Evolutionary conservation across 2,113 vertebrate species (phyloP), one percentile per base, ranked within the genome.

Genomic region (Dissostichus mawsoni): DNA sequence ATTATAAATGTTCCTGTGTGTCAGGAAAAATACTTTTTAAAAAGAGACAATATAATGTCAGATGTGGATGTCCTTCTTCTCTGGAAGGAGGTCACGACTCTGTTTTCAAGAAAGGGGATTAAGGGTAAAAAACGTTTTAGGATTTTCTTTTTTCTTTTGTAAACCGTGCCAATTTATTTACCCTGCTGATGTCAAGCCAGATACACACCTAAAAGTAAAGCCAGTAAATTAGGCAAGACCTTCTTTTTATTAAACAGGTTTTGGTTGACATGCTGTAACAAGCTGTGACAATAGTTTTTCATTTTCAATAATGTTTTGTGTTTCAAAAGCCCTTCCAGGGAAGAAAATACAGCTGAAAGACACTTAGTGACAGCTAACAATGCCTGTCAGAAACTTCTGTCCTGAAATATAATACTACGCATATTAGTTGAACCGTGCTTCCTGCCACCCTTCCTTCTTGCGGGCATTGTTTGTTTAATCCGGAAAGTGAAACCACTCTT

Each of bases 371-470:
- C 20, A 58, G 23, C 2, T 45, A 47, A 14, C 1, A 45, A 29
- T 29, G 29, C 29, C 29, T 29, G 10, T 55, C 16, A 48, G 18
- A 36, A 41, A 13, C 17, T 53, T 77, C 50, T 36, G 14, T 10
- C 53, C 25, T 56, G 44, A 58, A 73, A 51, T 56, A 64, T 74
- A 76, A 57, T 50, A 68, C 51, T 8, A 64, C 23, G 3, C 36
- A 45, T 4, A 14, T 13, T n/a, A 50, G 78, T 45, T 52, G 51
- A 73, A 44, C 25, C 3, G 3, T 36, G 55, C 23, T 72, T 82
- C 67, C 75, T 86, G 80, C 76, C 80, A 83, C 53, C 69, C 53
- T 41, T 51, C 74, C 47, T 70, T 48, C 82, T 25, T 62, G 63
- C 51, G 33, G 41, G 41, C 68, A 57, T 59, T 65, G 25, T 73